Evolutionary conservation across 2,113 vertebrate genomes (phyloP), one percentile per base, ranked within the genome.

Genomic region (Prolemur simus): DNA sequence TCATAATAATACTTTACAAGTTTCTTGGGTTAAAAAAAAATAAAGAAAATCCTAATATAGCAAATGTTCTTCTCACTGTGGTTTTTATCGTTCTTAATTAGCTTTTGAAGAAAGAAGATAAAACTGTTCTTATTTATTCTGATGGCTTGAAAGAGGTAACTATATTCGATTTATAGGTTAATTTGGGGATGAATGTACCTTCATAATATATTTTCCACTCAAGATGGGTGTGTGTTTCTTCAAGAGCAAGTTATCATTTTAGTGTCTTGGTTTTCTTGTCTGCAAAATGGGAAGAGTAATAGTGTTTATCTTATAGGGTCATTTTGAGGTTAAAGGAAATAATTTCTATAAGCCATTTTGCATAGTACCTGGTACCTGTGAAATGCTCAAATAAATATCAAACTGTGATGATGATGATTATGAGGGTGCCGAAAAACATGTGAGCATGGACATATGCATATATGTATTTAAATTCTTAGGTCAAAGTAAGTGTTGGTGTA

Each of bases 31-130:
- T 60, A 60, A 27, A 60, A 60, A 58, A 27, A 56, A 56, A 56
- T 7, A 21, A 69, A 64, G 29, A 88, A 87, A 84, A 87, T 37
- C 7, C 12, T 86, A 37, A 90, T 34, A 58, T 11, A 66, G 13
- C 47, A 39, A 27, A 9, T 47, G 5, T 68, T 95, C 54, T 97
- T 93, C 37, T 97, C 37, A 84, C 7, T n/a, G 5, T 94, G 23
- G 77, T 87, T 95, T 87, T 96, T 27, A 29, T 71, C 10, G 1
- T 84, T 92, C 74, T 32, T 96, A 92, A 96, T 96, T 97, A 99
- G 99, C 87, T 99, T 85, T 88, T 98, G 95, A 99, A 98, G 97
- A 99, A 98, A 95, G 98, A 98, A 8, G 98, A 98, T 11, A 98
- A 83, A 93, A 60, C 13, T 20, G 21, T 91, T 74, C 64, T 89